Percentiles rank a stretch among this genome's conserved stretches.
phyloP scores from a whole-genome alignment of 2,113 vertebrate species.

The Limanda limanda region DNA sequence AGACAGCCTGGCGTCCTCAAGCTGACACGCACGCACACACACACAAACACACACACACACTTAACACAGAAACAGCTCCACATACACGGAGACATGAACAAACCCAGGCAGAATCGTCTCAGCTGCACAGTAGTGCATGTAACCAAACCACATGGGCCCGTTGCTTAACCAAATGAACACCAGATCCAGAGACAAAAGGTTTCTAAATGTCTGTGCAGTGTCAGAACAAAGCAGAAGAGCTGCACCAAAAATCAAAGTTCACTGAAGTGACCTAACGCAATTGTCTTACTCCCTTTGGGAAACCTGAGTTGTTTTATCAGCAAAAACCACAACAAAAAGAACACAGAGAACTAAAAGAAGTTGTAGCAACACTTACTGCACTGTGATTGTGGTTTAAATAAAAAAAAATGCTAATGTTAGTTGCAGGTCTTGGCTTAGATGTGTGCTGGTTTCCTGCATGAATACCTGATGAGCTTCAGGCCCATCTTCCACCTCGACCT shows the following conservation, averaged over 20 bases:
- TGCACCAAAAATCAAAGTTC: slow-evolving; percentile 18
- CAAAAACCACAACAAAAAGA: too few species aligned
- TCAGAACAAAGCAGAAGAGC: slow-evolving; percentile 21
- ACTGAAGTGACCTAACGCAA: background rate
- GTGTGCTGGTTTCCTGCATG: too few species aligned
- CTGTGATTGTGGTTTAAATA: background rate
- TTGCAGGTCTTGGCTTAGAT: background rate
- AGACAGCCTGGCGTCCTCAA: slow-evolving; percentile 97
- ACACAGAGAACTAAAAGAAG: background rate
- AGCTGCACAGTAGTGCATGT: slow-evolving; percentile 67
- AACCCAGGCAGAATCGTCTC: slow-evolving; percentile 49
- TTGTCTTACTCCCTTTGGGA: too few species aligned
- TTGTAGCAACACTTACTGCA: too few species aligned
- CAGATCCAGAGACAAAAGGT: slow-evolving; percentile 57
- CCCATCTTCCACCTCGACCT: too few species aligned
- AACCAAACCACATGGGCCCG: slow-evolving; percentile 64
- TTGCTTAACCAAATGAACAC: slow-evolving; percentile 66
- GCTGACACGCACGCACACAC: slow-evolving; percentile 87
- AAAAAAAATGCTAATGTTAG: background rate
- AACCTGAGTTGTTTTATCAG: background rate
- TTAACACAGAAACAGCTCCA: slow-evolving; percentile 73
- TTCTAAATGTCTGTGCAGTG: slow-evolving; percentile 48
- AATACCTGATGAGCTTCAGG: too few species aligned
- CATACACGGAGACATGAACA: slow-evolving; percentile 54
- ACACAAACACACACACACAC: slow-evolving; percentile 74